Percentiles rank a stretch among this genome's conserved stretches.
Conservation (phyloP, 2,797 vertebrate species). For the Danio tinwini region DNA sequence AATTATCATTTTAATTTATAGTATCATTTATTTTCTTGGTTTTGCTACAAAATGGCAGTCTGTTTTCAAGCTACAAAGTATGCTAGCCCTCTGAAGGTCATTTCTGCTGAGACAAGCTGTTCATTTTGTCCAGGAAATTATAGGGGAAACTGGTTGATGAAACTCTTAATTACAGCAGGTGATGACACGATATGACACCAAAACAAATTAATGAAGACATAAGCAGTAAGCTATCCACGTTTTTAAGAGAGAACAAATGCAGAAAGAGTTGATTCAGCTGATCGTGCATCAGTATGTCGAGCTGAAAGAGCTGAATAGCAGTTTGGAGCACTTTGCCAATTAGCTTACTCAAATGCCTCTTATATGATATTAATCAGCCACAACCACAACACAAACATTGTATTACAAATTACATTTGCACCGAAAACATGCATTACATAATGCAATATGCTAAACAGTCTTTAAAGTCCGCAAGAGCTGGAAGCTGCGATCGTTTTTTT, state of each 20-base stretch:
- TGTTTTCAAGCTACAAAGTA: not conserved
- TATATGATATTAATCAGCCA: constrained; percentile 7
- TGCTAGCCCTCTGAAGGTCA: not conserved
- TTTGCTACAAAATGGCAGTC: not conserved
- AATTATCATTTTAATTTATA: too few species aligned
- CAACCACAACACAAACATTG: not conserved
- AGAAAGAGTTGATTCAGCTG: not conserved
- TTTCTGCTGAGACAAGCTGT: not conserved
- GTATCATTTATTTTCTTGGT: not conserved
- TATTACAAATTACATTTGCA: not conserved
- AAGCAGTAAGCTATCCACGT: not conserved
- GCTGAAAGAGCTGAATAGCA: constrained; percentile 14
- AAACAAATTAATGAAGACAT: not conserved
- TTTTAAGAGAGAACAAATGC: not conserved
- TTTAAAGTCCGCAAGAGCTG: too few species aligned
- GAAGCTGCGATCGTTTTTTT: too few species aligned
- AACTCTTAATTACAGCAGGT: not conserved
- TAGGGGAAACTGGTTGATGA: not conserved
- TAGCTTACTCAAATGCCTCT: not conserved
- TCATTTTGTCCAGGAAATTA: not conserved
- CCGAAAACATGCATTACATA: not conserved
- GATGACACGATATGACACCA: not conserved
- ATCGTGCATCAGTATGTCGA: not conserved
- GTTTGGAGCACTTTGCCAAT: constrained; percentile 16
- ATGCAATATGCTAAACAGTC: not conserved